Evolutionary conservation across 2,888 invertebrate species (phyloP).

Genomic region (Ligdia adustata): DNA sequence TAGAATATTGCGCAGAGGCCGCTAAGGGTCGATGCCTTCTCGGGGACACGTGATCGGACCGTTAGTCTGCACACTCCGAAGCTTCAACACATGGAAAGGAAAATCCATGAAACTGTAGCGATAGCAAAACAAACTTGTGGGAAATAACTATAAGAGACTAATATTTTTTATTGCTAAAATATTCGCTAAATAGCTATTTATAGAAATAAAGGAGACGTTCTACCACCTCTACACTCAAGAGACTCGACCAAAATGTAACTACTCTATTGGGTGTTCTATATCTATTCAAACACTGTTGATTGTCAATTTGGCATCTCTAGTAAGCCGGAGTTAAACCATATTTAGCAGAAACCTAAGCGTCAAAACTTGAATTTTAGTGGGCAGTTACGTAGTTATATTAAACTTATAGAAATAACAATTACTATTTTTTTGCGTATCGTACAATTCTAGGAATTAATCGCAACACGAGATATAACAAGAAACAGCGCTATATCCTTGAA

Average conservation of each 20-base stretch:
- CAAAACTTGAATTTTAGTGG: no score
- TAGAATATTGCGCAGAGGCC: conserved; percentile 80
- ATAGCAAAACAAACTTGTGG: conserved; percentile 44
- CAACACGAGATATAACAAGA: not conserved
- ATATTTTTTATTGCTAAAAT: no score
- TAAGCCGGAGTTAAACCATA: no score
- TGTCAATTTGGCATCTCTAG: no score
- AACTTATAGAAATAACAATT: conserved; percentile 11
- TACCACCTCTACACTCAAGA: no score
- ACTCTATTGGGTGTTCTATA: no score
- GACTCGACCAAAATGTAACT: no score
- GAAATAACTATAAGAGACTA: conserved; percentile 10
- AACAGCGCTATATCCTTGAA: not conserved
- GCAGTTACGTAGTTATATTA: no score
- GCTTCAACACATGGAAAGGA: conserved; percentile 69
- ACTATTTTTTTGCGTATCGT: conserved; percentile 11
- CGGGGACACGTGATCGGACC: conserved; percentile 79
- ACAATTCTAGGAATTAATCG: conserved; percentile 15
- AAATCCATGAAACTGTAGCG: conserved; percentile 67
- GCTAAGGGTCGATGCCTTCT: conserved; percentile 79
- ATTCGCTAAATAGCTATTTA: no score
- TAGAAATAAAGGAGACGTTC: no score
- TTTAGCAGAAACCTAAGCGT: no score
- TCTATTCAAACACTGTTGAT: no score
- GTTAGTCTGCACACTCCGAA: conserved; percentile 73